These are phyloP conservation scores for Desmophyllum pertusum DNA, from an alignment of 92 coral and sea anemone genomes.

Conservation along the genomic window DNA sequence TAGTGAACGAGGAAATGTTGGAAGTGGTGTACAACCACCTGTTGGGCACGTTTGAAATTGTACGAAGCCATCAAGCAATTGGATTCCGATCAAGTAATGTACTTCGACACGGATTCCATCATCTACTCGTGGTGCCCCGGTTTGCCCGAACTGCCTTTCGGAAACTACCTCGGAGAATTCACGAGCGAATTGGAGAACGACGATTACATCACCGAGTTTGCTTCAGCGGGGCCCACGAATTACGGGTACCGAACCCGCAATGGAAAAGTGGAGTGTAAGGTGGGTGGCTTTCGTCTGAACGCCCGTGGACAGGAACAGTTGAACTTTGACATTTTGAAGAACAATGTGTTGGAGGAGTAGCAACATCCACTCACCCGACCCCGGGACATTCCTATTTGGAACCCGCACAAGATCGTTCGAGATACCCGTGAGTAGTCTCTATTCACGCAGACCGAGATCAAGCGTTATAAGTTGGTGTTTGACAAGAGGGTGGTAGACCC, in stretches of 20 bases:
- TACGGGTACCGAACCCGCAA: background rate
- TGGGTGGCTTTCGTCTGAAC: background rate
- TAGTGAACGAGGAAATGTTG: no score
- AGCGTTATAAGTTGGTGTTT: no score
- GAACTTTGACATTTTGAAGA: background rate
- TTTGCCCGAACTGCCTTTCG: no score
- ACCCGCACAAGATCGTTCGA: no score
- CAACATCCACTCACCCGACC: no score
- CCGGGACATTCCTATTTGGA: no score
- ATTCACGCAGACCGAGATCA: no score
- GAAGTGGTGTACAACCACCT: background rate
- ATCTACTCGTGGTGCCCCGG: background rate
- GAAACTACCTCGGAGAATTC: no score
- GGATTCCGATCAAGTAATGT: background rate
- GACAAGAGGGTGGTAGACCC: no score
- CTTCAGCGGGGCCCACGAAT: background rate
- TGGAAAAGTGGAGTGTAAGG: background rate
- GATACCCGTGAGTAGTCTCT: no score
- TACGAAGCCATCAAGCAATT: background rate
- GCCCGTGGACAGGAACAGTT: background rate
- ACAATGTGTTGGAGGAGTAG: no score
- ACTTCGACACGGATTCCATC: no score
- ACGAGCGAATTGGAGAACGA: background rate
- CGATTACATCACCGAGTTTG: background rate
- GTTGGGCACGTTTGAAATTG: background rate